Percentiles rank a stretch among this genome's conserved stretches.
phyloP scores from a whole-genome alignment of 2,113 vertebrate species.

The Macaca fascicularis region DNA sequence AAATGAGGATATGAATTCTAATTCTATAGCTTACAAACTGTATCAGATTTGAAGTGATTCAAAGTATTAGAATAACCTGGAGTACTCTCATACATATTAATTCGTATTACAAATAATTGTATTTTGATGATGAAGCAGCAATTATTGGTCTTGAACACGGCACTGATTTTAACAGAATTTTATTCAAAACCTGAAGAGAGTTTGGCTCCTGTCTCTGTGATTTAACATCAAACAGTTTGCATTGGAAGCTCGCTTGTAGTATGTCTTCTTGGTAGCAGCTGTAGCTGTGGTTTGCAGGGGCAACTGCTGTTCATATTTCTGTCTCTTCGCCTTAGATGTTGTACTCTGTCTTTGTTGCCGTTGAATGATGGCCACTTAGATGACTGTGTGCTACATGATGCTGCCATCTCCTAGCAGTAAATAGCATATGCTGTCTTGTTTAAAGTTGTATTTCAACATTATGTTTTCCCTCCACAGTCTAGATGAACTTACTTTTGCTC shows the following conservation, averaged over 20 bases:
- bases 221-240: not conserved
- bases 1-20: not conserved
- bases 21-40: not conserved
- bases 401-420: slow-evolving; percentile 14
- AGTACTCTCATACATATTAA: not conserved
- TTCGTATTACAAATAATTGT: not conserved
- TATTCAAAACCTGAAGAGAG: not conserved
- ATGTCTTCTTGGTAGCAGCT: slow-evolving; percentile 51
- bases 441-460: slow-evolving; percentile 44
- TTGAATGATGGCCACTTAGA: slow-evolving; percentile 47
- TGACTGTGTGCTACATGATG: not conserved
- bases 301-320: slow-evolving; percentile 60
- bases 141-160: not conserved
- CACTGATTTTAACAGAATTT: not conserved
- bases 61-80: not conserved
- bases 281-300: not conserved
- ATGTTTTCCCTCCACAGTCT: not conserved
- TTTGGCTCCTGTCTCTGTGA: not conserved
- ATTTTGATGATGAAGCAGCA: not conserved
- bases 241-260: not conserved
- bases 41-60: not conserved
- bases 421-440: slow-evolving; percentile 38
- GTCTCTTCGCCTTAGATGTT: not conserved
- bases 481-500: not conserved
- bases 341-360: not conserved